phyloP scores from a whole-genome alignment of 2,888 invertebrate species.

The Xanthorhoe spadicearia region DNA sequence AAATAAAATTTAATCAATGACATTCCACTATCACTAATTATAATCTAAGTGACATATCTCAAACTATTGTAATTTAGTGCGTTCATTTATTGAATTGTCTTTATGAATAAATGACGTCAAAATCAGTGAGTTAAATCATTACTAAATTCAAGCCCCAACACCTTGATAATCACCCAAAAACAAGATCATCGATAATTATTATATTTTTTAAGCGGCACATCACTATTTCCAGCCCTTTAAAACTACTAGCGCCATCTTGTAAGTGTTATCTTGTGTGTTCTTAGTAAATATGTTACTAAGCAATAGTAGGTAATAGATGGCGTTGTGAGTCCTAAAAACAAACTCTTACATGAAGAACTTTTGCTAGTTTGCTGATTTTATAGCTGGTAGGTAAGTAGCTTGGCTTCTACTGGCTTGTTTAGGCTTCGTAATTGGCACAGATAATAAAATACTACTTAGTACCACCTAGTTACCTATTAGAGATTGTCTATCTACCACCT shows the following conservation, averaged over 20 bases:
- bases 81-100: constrained; percentile 84
- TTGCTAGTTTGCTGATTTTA: no score
- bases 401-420: no score
- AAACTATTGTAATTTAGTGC: constrained; percentile 83
- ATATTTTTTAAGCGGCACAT: neutral
- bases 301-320: constrained; percentile 8
- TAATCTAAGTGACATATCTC: constrained; percentile 82
- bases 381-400: no score
- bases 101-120: constrained; percentile 84
- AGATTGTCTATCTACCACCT: no score
- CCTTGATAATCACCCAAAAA: neutral
- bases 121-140: constrained; percentile 46
- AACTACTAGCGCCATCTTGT: constrained; percentile 9
- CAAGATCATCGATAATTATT: constrained; percentile 10
- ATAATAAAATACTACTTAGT: no score
- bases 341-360: neutral
- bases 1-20: constrained; percentile 57
- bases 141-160: neutral
- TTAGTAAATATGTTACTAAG: neutral
- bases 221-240: constrained; percentile 1
- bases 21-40: constrained; percentile 65
- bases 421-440: no score
- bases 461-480: no score
- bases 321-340: neutral
- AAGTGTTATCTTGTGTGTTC: no score